Conservation (phyloP, 2,888 invertebrate genomes). For the Abrostola tripartita region DNA sequence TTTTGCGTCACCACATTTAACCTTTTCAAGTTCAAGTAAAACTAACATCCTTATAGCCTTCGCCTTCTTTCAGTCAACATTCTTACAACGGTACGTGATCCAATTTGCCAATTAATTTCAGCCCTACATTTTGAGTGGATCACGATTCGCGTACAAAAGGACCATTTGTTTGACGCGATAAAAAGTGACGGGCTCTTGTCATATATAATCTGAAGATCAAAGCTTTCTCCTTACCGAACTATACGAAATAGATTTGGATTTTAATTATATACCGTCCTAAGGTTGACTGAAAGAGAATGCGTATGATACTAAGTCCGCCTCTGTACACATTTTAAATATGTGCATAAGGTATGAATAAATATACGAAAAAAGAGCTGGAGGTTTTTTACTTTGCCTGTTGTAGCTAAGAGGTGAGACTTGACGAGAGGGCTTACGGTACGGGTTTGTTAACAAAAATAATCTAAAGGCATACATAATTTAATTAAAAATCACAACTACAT, state of each 20-base stretch:
- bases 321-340: no score
- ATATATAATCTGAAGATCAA: slow-evolving; percentile 6
- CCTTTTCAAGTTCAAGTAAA: slow-evolving; percentile 43
- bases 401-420: no score
- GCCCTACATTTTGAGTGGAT: slow-evolving; percentile 36
- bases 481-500: no score
- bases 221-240: background rate
- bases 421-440: no score
- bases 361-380: no score
- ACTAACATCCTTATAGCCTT: slow-evolving; percentile 17
- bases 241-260: background rate
- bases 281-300: no score
- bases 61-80: slow-evolving; percentile 20
- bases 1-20: slow-evolving; percentile 40
- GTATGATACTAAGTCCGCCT: no score
- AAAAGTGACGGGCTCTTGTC: slow-evolving; percentile 20
- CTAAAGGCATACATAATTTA: no score
- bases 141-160: slow-evolving; percentile 34
- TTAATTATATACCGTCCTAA: no score
- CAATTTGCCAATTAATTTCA: slow-evolving; percentile 54
- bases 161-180: slow-evolving; percentile 25
- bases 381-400: no score
- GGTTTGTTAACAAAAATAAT: no score
- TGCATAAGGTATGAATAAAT: no score
- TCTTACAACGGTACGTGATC: slow-evolving; percentile 46